Conservation (phyloP, 2,888 invertebrate species). For the Drosophila macrospina region DNA sequence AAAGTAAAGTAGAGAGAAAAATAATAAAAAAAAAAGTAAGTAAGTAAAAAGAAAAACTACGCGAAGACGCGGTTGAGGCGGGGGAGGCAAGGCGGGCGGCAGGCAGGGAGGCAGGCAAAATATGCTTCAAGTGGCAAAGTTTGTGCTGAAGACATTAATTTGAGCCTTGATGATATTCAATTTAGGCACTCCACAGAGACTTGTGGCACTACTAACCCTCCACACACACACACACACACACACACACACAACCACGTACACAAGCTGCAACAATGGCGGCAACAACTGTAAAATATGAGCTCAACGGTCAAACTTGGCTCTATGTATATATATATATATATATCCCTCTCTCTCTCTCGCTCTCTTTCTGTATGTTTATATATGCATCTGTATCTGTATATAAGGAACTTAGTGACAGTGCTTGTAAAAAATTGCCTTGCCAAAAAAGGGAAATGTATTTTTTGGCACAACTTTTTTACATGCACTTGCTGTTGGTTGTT, state of each 20-base stretch:
- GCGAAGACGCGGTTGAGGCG: slow-evolving; percentile 6
- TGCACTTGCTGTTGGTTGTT: slow-evolving; percentile 67
- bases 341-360: neutral
- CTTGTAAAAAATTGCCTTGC: slow-evolving; percentile 49
- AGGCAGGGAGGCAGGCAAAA: slow-evolving; percentile 43
- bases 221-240: slow-evolving; percentile 33
- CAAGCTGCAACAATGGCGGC: slow-evolving; percentile 63
- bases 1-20: slow-evolving; percentile 4
- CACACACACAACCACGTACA: slow-evolving; percentile 19
- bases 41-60: slow-evolving; percentile 43
- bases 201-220: slow-evolving; percentile 59
- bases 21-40: slow-evolving; percentile 2
- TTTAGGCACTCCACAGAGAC: slow-evolving; percentile 78
- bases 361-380: slow-evolving; percentile 7
- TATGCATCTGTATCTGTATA: slow-evolving; percentile 7
- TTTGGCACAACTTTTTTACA: slow-evolving; percentile 76
- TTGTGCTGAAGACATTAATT: slow-evolving; percentile 81
- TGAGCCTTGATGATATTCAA: slow-evolving; percentile 83
- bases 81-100: slow-evolving; percentile 8
- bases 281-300: slow-evolving; percentile 78
- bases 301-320: slow-evolving; percentile 56
- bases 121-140: slow-evolving; percentile 78
- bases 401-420: slow-evolving; percentile 69
- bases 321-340: slow-evolving; percentile 12
- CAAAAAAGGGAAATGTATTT: slow-evolving; percentile 68